Evolutionary conservation across 1,140 invertebrate genomes (phyloP).

Genomic region (Drosophila sulfurigaster): DNA sequence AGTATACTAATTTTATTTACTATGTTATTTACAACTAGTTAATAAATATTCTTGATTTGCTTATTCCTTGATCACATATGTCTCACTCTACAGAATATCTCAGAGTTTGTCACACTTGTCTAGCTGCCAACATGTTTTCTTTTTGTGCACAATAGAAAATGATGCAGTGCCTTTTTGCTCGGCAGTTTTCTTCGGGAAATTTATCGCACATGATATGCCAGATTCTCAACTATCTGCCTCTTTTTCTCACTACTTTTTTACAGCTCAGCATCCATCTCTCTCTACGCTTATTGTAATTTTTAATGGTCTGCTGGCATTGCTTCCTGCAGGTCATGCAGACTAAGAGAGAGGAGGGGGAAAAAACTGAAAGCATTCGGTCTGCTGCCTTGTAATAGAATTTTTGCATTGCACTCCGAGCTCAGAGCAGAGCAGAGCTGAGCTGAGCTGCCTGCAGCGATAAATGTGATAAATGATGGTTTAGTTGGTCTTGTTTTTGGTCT

Average conservation of each 20-base stretch:
- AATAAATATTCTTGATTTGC: too few species aligned
- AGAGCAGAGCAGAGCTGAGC: constrained; percentile 8
- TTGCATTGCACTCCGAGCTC: constrained; percentile 60
- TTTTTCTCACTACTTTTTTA: not conserved
- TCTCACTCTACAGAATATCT: constrained; percentile 1
- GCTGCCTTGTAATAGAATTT: constrained; percentile 72
- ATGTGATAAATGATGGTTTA: constrained; percentile 75
- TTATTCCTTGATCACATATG: too few species aligned
- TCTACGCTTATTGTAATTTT: constrained; percentile 68
- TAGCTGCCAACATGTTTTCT: constrained; percentile 6
- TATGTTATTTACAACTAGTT: not conserved
- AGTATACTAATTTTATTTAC: too few species aligned
- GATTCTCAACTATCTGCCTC: constrained; percentile 45
- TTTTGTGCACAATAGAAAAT: constrained; percentile 59
- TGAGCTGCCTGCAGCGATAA: constrained; percentile 71
- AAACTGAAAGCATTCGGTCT: constrained; percentile 17
- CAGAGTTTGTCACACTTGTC: too few species aligned
- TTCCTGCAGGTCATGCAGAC: constrained; percentile 61
- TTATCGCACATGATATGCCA: constrained; percentile 80
- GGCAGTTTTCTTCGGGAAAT: constrained; percentile 59
- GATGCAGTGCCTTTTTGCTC: constrained; percentile 58
- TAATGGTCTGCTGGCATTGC: constrained; percentile 71
- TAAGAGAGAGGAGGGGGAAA: not conserved
- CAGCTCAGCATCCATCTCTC: constrained; percentile 3
- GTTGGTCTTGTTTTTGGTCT: constrained; percentile 56